Conservation (phyloP, 2,113 vertebrate species). For the Lophotis ruficrista region DNA sequence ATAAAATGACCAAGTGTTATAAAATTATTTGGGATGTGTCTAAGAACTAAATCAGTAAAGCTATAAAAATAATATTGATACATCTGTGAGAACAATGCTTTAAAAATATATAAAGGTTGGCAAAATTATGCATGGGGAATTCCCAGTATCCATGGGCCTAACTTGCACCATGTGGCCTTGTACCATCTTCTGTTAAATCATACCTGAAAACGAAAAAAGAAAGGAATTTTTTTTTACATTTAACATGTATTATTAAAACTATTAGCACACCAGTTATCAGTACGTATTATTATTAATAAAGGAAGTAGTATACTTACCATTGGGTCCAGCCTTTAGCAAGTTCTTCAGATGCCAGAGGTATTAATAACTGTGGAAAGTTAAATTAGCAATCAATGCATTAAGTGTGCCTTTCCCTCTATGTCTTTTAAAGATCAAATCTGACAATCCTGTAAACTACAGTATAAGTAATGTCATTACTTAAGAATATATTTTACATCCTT, state of each 20-base stretch:
- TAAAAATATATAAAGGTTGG: slow-evolving; percentile 56
- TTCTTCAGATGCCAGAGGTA: slow-evolving; percentile 87
- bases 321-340: slow-evolving; percentile 89
- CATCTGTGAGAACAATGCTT: slow-evolving; percentile 43
- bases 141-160: slow-evolving; percentile 61
- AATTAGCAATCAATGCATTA: background rate
- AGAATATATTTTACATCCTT: background rate
- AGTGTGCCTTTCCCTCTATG: background rate
- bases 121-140: background rate
- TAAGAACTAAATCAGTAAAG: slow-evolving; percentile 70
- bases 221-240: background rate
- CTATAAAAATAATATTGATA: slow-evolving; percentile 79
- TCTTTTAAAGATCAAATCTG: background rate
- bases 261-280: background rate
- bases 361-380: slow-evolving; percentile 79
- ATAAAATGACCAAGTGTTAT: slow-evolving; percentile 63
- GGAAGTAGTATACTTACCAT: slow-evolving; percentile 78
- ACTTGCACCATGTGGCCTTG: slow-evolving; percentile 65
- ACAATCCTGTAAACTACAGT: background rate
- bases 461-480: background rate
- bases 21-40: slow-evolving; percentile 61
- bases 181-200: slow-evolving; percentile 91
- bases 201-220: slow-evolving; percentile 77
- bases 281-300: background rate
- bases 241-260: background rate